Base-by-base conservation (phyloP, 1,140 invertebrate species). In the Hylaeus anthracinus region DNA sequence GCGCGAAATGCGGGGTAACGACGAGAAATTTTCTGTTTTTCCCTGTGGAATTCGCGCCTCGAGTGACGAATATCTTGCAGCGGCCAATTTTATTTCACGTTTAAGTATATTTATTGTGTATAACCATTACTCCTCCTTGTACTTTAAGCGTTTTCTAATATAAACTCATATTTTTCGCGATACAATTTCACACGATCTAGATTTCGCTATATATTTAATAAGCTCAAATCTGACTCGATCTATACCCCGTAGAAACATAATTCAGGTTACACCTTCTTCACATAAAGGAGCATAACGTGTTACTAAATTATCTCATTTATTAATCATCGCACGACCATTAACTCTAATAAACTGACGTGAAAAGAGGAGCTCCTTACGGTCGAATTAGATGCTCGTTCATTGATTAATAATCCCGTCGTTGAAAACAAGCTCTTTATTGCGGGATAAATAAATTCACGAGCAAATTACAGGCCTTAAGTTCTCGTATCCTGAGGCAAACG, bases 401-500 rank as follows among this genome's bases (percentile, higher is more conserved):
- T 56, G 12, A 56, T 56, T 56, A 56, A 56, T 56, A 56, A 14
- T 8, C 14, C 55, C 4, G 1, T n/a, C 15, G 15, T 4, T 5
- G n/a, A 39, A 60, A 61, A 60, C 56, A 5, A 41, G 39, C 3
- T 1, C 2, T 48, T 5, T n/a, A 15, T 48, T 12, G 26, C 4
- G 26, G 12, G 43, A 14, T 37, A 65, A 56, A 75, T 75, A 75
- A 56, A 55, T 75, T 41, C 10, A 41, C 5, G 15, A 12, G 37
- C 51, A 58, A 70, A 61, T 71, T 10, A 41, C 0, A 9, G 15
- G 26, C 55, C 37, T 48, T 64, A 12, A 55, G 55, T 39, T 64
- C 48, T 45, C 2, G 41, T 14, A 48, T 72, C 41, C 41, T 15
- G 48, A 12, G 58, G 67, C 58, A 79, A 72, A 79, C 69, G 45